phyloP scores from a whole-genome alignment of 2,113 vertebrate species.

The Columba livia region DNA sequence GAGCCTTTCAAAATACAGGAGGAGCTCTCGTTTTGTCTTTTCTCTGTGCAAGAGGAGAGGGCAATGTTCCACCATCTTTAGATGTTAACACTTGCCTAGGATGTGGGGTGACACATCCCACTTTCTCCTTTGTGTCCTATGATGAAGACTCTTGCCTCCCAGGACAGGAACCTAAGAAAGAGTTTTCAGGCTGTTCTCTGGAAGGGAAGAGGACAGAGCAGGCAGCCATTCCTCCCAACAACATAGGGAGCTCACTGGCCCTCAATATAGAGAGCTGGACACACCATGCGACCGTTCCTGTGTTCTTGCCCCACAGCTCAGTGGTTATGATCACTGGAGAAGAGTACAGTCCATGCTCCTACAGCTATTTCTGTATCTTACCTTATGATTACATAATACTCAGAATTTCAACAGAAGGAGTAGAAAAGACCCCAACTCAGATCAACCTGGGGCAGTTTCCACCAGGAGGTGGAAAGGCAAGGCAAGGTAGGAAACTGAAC shows the following conservation, averaged over 20 bases:
- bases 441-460: not conserved
- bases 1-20: not conserved
- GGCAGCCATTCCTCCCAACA: not conserved
- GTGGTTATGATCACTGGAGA: not conserved
- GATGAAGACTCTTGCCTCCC: not conserved
- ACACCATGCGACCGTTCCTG: not conserved
- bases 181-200: not conserved
- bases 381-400: not conserved
- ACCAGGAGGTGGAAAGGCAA: not conserved
- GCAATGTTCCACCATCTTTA: not conserved
- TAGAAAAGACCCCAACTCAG: not conserved
- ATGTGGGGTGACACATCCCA: rapidly evolving
- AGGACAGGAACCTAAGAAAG: not conserved
- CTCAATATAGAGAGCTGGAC: not conserved
- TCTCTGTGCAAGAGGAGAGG: not conserved
- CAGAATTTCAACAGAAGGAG: not conserved
- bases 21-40: not conserved
- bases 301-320: rapidly evolving
- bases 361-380: not conserved
- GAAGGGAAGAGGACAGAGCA: not conserved
- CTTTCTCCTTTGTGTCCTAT: not conserved
- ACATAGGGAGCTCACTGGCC: rapidly evolving
- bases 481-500: not conserved
- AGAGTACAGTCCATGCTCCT: not conserved
- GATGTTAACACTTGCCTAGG: not conserved